Evolutionary conservation across 35 echinoderm and acorn worm species (phyloP).

Genomic region (Stichopus chloronotus): DNA sequence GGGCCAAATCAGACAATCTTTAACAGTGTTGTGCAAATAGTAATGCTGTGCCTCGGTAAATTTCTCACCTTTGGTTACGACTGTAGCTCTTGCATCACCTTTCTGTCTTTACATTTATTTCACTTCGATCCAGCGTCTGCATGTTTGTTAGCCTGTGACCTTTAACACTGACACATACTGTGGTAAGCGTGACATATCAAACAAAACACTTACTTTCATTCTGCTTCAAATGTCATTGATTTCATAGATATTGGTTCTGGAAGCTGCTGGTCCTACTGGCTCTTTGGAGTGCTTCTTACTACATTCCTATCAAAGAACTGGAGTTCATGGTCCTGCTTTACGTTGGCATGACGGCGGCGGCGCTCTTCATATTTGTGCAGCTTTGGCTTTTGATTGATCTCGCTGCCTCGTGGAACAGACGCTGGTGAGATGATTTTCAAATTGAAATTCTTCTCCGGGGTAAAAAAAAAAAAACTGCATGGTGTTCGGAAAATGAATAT

Average conservation of each 20-base stretch:
- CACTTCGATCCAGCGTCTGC: no score
- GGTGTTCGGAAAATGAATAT: no score
- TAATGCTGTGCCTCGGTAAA: no score
- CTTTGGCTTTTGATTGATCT: conserved; percentile 91
- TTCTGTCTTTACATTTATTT: no score
- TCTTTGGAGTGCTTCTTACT: conserved; percentile 73
- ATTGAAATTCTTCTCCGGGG: no score
- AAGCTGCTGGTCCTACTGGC: conserved; percentile 70
- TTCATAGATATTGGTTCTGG: conserved; percentile 82
- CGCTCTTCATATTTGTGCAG: conserved; percentile 91
- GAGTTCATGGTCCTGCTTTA: conserved; percentile 70
- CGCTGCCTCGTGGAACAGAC: conserved; percentile 82
- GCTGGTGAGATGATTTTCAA: conserved; percentile 64
- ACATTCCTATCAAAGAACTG: conserved; percentile 62
- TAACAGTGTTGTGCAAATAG: no score
- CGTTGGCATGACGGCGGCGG: conserved; percentile 76
- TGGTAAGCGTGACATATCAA: neutral
- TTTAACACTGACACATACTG: neutral
- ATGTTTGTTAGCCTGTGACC: neutral
- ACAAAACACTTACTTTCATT: neutral
- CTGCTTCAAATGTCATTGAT: neutral
- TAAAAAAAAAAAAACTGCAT: no score
- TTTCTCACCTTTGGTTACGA: no score
- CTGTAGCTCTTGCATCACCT: no score
- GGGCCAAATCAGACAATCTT: no score